These are phyloP conservation scores for Phthorimaea operculella DNA, from an alignment of 1,140 invertebrate genomes.

Conservation along the genomic window DNA sequence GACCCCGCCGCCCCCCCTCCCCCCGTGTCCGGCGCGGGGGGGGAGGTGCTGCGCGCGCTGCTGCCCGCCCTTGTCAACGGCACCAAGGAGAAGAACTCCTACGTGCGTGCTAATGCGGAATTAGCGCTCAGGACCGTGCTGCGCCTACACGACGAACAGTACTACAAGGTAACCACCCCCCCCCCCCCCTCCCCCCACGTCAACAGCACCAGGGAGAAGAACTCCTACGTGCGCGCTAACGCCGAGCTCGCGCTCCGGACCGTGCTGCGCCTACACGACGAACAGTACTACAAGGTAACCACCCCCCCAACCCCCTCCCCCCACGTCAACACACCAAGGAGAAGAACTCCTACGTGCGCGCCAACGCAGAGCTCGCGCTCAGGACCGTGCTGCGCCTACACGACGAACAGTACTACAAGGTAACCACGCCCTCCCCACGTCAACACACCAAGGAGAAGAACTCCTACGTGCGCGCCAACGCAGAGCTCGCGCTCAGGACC, in stretches of 20 bases:
- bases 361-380: too few relatives aligned
- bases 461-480: too few relatives aligned
- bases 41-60: conserved; percentile 80
- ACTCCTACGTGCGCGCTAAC: conserved; percentile 92
- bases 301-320: background rate
- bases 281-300: conserved; percentile 80
- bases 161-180: conserved; percentile 74
- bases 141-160: conserved; percentile 79
- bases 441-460: too few relatives aligned
- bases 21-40: conserved; percentile 48
- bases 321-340: too few relatives aligned
- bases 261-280: conserved; percentile 82
- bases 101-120: conserved; percentile 94
- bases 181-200: conserved; percentile 72
- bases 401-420: too few relatives aligned
- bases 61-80: conserved; percentile 95
- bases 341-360: too few relatives aligned
- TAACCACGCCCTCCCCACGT: too few relatives aligned
- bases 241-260: conserved; percentile 92
- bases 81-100: conserved; percentile 97
- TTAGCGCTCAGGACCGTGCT: conserved; percentile 88
- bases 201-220: conserved; percentile 98
- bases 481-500: too few relatives aligned
- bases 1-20: conserved; percentile 70
- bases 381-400: too few relatives aligned